phyloP scores from a whole-genome alignment of 64 coral and sea anemone genomes.

The Pocillopora verrucosa region DNA sequence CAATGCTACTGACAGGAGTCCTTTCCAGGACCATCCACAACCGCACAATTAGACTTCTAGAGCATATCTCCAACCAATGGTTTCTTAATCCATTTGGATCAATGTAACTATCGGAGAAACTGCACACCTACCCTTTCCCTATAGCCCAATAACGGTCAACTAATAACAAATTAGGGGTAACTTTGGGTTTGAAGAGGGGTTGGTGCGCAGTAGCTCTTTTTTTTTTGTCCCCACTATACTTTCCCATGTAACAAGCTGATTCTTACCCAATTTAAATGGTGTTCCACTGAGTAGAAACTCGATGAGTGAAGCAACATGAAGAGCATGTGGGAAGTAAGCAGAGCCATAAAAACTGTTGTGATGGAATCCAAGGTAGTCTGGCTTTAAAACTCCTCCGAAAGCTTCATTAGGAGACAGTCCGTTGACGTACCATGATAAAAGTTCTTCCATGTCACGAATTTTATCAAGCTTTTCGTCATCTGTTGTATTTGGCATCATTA shows the following conservation, averaged over 20 bases:
- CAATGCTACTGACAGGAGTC: too few relatives aligned
- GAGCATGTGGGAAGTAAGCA: not conserved
- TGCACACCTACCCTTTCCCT: too few relatives aligned
- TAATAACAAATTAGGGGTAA: too few relatives aligned
- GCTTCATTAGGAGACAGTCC: constrained; percentile 1
- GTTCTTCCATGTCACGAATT: constrained; percentile 25
- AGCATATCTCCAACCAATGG: too few relatives aligned
- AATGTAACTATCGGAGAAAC: too few relatives aligned
- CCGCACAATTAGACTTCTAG: too few relatives aligned
- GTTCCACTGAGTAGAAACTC: not conserved
- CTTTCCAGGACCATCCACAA: too few relatives aligned
- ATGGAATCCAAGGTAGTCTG: not conserved
- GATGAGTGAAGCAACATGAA: not conserved
- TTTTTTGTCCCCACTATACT: not conserved
- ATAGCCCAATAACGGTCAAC: too few relatives aligned
- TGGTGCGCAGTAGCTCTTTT: not conserved
- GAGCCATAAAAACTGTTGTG: constrained; percentile 12
- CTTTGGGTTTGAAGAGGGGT: not conserved
- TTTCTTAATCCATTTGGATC: too few relatives aligned
- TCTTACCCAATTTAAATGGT: not conserved
- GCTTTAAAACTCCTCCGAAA: constrained; percentile 14
- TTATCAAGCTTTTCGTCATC: too few relatives aligned
- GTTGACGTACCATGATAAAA: constrained; percentile 26
- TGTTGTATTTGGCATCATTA: too few relatives aligned
- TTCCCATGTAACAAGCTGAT: not conserved